These are phyloP conservation scores for Crossaster papposus DNA, from an alignment of 53 echinoderm and acorn worm genomes.

Conservation along the genomic window DNA sequence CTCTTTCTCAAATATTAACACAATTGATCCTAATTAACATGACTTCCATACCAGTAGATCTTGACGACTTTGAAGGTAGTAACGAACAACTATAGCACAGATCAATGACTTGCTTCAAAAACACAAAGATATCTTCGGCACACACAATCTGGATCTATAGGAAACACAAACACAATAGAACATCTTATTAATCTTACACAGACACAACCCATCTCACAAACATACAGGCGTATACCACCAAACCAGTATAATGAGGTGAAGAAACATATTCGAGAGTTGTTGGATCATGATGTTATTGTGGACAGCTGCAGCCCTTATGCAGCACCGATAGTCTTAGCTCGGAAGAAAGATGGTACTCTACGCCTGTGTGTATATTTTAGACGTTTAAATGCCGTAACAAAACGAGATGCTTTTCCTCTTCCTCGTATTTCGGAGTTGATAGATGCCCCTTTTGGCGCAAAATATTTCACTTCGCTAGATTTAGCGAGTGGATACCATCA, in stretches of 20 bases:
- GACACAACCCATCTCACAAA: not conserved
- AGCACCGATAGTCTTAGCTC: slow-evolving; percentile 59
- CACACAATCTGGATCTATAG: not conserved
- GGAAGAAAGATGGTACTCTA: slow-evolving; percentile 72
- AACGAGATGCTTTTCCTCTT: slow-evolving; percentile 75
- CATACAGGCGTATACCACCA: slow-evolving; percentile 47
- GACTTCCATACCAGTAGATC: not conserved
- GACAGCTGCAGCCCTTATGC: slow-evolving; percentile 70
- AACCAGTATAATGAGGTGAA: slow-evolving; percentile 61
- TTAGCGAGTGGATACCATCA: slow-evolving; percentile 50
- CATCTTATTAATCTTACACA: not conserved
- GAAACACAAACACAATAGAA: slow-evolving; percentile 1
- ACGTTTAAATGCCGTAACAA: slow-evolving; percentile 67
- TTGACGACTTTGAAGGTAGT: not conserved
- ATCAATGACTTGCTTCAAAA: not conserved
- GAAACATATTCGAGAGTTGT: slow-evolving; percentile 32
- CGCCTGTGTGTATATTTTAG: slow-evolving; percentile 73
- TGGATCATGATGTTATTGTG: slow-evolving; percentile 21
- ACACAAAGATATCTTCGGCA: slow-evolving; percentile 20
- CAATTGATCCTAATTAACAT: not conserved
- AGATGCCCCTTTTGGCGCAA: slow-evolving; percentile 26
- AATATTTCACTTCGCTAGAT: slow-evolving; percentile 9
- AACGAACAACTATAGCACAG: not conserved
- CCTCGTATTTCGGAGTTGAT: slow-evolving; percentile 60
- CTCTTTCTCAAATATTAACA: not conserved